Percentiles rank a stretch among this genome's conserved stretches.
Conservation (phyloP, 2,888 invertebrate genomes). For the Trichopria drosophilae region DNA sequence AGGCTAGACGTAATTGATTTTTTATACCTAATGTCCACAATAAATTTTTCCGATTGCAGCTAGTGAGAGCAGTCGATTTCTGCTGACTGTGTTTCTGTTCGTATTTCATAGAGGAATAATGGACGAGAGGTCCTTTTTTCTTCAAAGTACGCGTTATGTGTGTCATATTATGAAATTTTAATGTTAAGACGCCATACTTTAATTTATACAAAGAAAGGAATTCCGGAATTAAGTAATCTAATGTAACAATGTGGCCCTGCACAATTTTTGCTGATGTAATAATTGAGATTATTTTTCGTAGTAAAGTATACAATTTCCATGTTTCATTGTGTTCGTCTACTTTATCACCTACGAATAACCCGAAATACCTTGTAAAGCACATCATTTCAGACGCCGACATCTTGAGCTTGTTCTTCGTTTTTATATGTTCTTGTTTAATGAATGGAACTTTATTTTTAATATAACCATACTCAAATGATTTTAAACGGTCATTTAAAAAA, state of each 20-base stretch:
- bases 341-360: conserved; percentile 12
- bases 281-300: too few species aligned
- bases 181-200: conserved; percentile 24
- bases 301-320: too few species aligned
- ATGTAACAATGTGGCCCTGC: conserved; percentile 10
- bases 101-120: conserved; percentile 35
- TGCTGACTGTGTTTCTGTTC: conserved; percentile 30
- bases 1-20: conserved; percentile 17
- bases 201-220: conserved; percentile 22
- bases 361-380: conserved; percentile 8
- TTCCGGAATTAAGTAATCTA: conserved; percentile 16
- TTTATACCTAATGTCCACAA: conserved; percentile 11
- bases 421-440: conserved; percentile 10
- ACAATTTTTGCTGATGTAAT: conserved; percentile 19
- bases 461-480: conserved; percentile 11
- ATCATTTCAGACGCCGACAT: conserved; percentile 13
- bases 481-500: conserved; percentile 11
- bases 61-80: conserved; percentile 11
- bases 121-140: too few species aligned
- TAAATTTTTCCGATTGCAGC: conserved; percentile 19
- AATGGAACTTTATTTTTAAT: conserved; percentile 7
- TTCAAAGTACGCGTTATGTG: conserved; percentile 23
- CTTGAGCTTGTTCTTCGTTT: conserved; percentile 4
- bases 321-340: conserved; percentile 10
- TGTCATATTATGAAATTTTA: conserved; percentile 36